Evolutionary conservation across 2,888 invertebrate species (phyloP), one percentile per base, ranked within the genome.

Genomic region (Altica lythri): DNA sequence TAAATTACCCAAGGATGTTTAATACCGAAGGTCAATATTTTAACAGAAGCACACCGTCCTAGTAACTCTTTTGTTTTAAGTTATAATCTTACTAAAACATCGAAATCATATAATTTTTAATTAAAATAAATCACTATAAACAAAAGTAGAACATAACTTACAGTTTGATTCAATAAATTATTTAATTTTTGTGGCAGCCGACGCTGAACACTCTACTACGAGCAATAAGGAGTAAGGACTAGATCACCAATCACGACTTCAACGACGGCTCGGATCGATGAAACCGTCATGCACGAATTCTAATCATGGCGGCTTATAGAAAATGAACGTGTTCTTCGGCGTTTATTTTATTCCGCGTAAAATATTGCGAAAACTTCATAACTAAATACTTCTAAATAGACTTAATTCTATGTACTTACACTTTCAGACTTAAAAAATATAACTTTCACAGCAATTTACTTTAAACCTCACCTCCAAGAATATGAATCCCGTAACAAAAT

Each of bases 271-370:
- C 55, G 67, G 74, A 75, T 75, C 75, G 72, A 75, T 76, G 71
- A 71, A 73, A 68, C 70, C 68, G 70, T 69, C 72, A 67, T 67
- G 71, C 74, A 73, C 69, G 71, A 73, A 70, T 70, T 70, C 61
- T 63, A 62, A 65, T 63, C 61, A 70, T 70, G 70, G 70, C 70
- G 67, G 64, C 64, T 55, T 18, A 32, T 10, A 19, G 25, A 12
- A 53, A 42, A 40, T 40, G 32, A 46, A 40, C 52, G 45, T 52
- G 52, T 38, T 52, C 35, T 38, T 30, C 45, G 38, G 30, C 40
- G 32, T 42, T 19, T 16, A 4, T 19, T 49, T 12, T 19, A 29
- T 4, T 27, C 30, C 25, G n/a, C 8, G 14, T 9, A 12, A 32
- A 27, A 53, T 30, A 53, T 22, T 53, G 40, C 5, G 9, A 30